A percentile compares a stretch with the other conserved stretches of the same genome.
Conservation (phyloP, 1,140 invertebrate species). For the Bradysia coprophila region DNA sequence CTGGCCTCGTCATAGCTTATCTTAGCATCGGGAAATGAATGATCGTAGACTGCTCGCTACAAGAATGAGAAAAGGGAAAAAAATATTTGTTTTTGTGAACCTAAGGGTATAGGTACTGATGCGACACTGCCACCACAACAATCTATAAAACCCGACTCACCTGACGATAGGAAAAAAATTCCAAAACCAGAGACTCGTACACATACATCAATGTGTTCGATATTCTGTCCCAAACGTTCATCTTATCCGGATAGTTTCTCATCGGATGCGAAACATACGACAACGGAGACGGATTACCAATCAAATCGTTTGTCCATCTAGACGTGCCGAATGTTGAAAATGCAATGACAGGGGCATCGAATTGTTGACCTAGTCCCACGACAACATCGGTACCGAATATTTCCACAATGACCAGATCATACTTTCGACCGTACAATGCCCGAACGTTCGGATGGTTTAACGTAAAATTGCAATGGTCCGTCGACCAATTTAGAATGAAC, state of each 20-base stretch:
- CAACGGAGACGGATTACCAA: background rate
- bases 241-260: background rate
- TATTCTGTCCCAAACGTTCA: background rate
- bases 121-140: too few species aligned
- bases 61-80: slow-evolving; percentile 8
- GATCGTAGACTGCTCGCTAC: slow-evolving; percentile 12
- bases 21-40: slow-evolving; percentile 17
- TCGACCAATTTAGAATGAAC: background rate
- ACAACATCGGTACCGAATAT: background rate
- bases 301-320: background rate
- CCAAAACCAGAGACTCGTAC: background rate
- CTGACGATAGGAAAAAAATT: too few species aligned
- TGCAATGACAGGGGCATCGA: background rate
- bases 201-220: background rate
- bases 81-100: too few species aligned
- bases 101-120: too few species aligned
- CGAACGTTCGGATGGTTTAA: too few species aligned
- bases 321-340: background rate
- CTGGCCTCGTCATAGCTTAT: slow-evolving; percentile 9
- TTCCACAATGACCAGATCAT: background rate
- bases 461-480: background rate
- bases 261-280: background rate
- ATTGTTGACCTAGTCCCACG: background rate
- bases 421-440: background rate
- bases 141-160: too few species aligned